phyloP scores from a whole-genome alignment of 2,888 invertebrate species.

The Eurytoma californica region DNA sequence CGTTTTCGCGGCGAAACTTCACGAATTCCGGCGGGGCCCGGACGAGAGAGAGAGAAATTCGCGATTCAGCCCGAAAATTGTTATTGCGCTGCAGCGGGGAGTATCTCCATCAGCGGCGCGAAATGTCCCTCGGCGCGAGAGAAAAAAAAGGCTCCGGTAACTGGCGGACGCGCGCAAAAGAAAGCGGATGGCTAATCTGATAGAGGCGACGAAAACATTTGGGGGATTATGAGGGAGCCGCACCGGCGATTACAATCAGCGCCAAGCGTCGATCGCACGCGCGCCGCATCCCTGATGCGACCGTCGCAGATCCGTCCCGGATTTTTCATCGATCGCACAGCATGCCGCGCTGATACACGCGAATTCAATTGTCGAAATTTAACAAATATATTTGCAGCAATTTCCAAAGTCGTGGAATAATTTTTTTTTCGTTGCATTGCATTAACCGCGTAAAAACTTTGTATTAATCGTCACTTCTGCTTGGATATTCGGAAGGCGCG shows the following conservation, averaged over 20 bases:
- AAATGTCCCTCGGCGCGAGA: conserved; percentile 2
- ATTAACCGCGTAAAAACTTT: not conserved
- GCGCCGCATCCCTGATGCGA: conserved; percentile 70
- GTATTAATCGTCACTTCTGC: conserved; percentile 16
- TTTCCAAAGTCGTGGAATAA: too few species aligned
- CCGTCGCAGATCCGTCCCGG: too few species aligned
- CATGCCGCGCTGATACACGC: not conserved
- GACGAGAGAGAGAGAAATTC: not conserved
- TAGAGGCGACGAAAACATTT: conserved; percentile 71
- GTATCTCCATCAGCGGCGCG: not conserved
- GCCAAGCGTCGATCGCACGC: conserved; percentile 68
- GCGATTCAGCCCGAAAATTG: conserved; percentile 1
- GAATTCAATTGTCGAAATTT: not conserved
- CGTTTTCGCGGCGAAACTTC: not conserved
- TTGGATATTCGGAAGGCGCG: conserved; percentile 31
- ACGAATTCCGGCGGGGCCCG: not conserved
- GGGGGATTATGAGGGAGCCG: conserved; percentile 66
- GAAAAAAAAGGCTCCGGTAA: not conserved
- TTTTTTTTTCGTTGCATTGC: too few species aligned
- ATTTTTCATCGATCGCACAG: not conserved
- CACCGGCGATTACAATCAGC: conserved; percentile 65
- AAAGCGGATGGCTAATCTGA: conserved; percentile 61
- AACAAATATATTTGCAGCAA: not conserved
- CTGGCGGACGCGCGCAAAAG: conserved; percentile 1
- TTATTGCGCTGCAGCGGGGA: conserved; percentile 4